A percentile compares a stretch with the other conserved stretches of the same genome.
Conservation (phyloP, 2,888 invertebrate genomes). For the Sipha maydis region DNA sequence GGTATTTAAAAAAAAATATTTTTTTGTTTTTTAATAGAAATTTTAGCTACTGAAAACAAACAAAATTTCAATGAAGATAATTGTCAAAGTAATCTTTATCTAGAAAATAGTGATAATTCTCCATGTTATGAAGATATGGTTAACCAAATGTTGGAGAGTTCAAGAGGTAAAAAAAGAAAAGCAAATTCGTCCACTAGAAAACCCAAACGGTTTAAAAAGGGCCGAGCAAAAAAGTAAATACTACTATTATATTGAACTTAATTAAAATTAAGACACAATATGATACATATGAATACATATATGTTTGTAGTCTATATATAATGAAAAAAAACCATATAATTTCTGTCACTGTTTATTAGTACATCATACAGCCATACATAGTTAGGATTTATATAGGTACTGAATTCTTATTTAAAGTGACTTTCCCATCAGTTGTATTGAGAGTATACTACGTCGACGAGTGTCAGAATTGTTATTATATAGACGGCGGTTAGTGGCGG, state of each 20-base stretch:
- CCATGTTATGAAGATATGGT: background rate
- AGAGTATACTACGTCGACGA: too few species aligned
- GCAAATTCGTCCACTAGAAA: constrained; percentile 8
- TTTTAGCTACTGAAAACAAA: background rate
- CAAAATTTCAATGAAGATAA: background rate
- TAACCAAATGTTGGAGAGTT: constrained; percentile 7
- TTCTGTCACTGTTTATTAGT: too few species aligned
- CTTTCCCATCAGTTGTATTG: too few species aligned
- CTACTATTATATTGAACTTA: background rate
- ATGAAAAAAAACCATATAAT: too few species aligned
- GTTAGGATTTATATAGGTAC: too few species aligned
- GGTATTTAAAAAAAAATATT: background rate
- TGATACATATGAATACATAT: too few species aligned
- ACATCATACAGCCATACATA: too few species aligned
- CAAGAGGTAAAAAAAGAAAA: constrained; percentile 44
- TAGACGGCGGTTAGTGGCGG: too few species aligned
- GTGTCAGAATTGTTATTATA: too few species aligned
- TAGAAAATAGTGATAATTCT: background rate
- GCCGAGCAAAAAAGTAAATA: constrained; percentile 23
- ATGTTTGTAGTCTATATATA: too few species aligned
- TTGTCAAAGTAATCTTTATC: background rate
- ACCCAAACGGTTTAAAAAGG: constrained; percentile 31
- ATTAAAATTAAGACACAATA: too few species aligned
- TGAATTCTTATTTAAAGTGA: too few species aligned
- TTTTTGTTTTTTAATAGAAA: background rate